A percentile compares a stretch with the other conserved stretches of the same genome.
phyloP scores from a whole-genome alignment of 1,140 invertebrate genomes.

The Lepidurus couesii region DNA sequence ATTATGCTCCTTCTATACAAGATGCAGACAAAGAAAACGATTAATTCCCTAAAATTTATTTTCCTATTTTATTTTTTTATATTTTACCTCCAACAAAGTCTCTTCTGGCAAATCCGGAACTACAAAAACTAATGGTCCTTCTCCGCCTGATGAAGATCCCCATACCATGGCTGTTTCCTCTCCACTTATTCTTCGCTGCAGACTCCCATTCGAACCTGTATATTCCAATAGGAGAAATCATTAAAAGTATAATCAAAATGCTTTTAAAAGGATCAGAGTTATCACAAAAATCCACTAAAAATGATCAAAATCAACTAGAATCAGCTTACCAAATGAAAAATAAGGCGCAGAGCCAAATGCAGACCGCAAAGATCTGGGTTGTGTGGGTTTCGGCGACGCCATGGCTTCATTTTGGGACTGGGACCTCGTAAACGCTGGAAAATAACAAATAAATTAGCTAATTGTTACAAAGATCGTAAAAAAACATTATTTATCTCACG shows the following conservation, averaged over 20 bases:
- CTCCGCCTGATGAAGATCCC: conserved; percentile 48
- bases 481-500: conserved; percentile 23
- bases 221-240: too few relatives aligned
- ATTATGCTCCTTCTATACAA: conserved; percentile 73
- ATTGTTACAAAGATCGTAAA: not conserved
- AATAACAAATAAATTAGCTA: not conserved
- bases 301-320: not conserved
- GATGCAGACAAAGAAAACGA: too few relatives aligned
- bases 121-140: conserved; percentile 69
- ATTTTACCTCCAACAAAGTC: conserved; percentile 75
- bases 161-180: conserved; percentile 34
- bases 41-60: not conserved
- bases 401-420: not conserved
- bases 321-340: not conserved
- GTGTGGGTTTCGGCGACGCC: not conserved
- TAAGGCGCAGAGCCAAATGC: not conserved
- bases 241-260: too few relatives aligned
- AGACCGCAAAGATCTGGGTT: not conserved
- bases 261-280: too few relatives aligned
- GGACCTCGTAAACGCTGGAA: not conserved
- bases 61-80: not conserved
- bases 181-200: not conserved
- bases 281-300: not conserved
- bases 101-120: conserved; percentile 90
- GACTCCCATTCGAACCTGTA: not conserved